A percentile compares a stretch with the other conserved stretches of the same genome.
phyloP scores from a whole-genome alignment of 30 jellyfish, hydroid and myxozoan species.

The Mastigias papua region DNA sequence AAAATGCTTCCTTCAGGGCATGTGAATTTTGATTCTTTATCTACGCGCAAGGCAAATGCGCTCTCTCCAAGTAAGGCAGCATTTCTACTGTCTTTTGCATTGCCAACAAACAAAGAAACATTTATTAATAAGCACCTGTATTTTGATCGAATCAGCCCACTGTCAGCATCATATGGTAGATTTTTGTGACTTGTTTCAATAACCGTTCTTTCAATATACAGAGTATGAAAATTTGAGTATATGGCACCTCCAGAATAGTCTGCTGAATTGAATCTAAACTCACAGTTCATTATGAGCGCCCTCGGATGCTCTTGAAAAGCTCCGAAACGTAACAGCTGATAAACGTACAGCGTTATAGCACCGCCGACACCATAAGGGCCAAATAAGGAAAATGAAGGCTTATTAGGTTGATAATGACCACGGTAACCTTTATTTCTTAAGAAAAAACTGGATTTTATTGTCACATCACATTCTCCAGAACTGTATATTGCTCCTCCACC shows the following conservation, averaged over 20 bases:
- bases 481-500: slow-evolving; percentile 24
- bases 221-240: not conserved
- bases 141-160: slow-evolving; percentile 8
- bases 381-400: not conserved
- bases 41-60: not conserved
- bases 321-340: not conserved
- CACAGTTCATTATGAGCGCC: not conserved
- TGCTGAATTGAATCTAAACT: slow-evolving; percentile 20
- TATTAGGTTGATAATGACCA: not conserved
- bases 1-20: slow-evolving; percentile 20
- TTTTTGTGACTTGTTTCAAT: not conserved
- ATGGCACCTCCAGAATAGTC: slow-evolving; percentile 29
- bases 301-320: not conserved
- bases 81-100: not conserved
- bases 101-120: slow-evolving; percentile 3
- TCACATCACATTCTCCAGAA: not conserved
- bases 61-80: slow-evolving; percentile 31
- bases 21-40: not conserved
- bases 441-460: not conserved
- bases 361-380: slow-evolving; percentile 28
- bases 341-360: not conserved
- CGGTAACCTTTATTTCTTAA: not conserved
- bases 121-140: slow-evolving; percentile 3
- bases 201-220: not conserved
- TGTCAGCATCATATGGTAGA: not conserved